phyloP scores from a whole-genome alignment of 2,888 invertebrate genomes.

The Zaprionus bogoriensis region DNA sequence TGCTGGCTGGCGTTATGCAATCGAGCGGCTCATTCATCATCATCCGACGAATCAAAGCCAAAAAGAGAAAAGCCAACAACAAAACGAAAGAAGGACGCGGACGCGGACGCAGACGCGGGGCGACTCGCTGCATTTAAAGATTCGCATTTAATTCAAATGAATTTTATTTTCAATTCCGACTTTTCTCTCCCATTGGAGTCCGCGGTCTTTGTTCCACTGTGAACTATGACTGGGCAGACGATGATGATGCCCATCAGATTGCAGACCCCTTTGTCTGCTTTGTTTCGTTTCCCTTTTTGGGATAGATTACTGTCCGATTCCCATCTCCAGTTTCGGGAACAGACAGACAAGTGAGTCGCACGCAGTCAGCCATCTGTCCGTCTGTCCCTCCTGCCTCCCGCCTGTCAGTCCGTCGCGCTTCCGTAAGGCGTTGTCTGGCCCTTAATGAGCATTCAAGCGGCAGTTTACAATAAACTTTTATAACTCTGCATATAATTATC shows the following conservation, averaged over 20 bases:
- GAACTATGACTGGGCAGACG: slow-evolving; percentile 74
- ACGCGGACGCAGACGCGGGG: neutral
- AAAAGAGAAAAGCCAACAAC: slow-evolving; percentile 24
- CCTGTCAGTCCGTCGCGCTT: slow-evolving; percentile 47
- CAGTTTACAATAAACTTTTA: slow-evolving; percentile 48
- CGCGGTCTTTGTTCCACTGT: slow-evolving; percentile 37
- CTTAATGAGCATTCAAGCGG: slow-evolving; percentile 41
- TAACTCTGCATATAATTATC: slow-evolving; percentile 54
- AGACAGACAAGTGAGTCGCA: slow-evolving; percentile 42
- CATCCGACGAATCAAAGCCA: slow-evolving; percentile 32
- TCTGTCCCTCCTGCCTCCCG: neutral
- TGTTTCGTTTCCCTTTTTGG: slow-evolving; percentile 5
- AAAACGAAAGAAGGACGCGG: slow-evolving; percentile 37
- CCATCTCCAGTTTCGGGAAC: slow-evolving; percentile 20
- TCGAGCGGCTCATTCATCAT: slow-evolving; percentile 53
- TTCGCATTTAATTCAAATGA: slow-evolving; percentile 79
- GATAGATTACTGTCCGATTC: neutral
- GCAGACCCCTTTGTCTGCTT: slow-evolving; percentile 21
- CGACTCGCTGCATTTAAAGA: slow-evolving; percentile 37
- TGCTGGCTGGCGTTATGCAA: slow-evolving; percentile 51
- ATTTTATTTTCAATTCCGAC: slow-evolving; percentile 68
- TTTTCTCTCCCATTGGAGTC: slow-evolving; percentile 22
- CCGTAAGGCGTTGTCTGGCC: slow-evolving; percentile 59
- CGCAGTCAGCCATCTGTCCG: slow-evolving; percentile 4
- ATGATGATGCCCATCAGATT: neutral